These are phyloP conservation scores for Vicugna pacos DNA, from an alignment of 2,113 vertebrate genomes.

Conservation along the genomic window DNA sequence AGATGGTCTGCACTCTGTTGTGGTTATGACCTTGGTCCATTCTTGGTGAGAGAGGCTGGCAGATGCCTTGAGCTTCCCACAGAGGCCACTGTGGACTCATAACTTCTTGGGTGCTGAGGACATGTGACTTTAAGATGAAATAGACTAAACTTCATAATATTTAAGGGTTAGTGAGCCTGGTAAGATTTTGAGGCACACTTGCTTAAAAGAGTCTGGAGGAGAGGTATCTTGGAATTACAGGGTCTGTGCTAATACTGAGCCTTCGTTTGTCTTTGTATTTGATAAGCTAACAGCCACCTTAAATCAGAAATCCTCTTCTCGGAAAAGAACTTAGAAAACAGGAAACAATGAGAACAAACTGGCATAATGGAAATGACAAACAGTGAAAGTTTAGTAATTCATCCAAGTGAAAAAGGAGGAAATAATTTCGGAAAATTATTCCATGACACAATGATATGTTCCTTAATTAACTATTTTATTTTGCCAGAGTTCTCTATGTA, in stretches of 20 bases:
- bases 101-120: neutral
- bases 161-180: neutral
- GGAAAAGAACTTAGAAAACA: constrained; percentile 53
- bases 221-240: neutral
- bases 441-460: neutral
- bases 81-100: neutral
- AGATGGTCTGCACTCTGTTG: neutral
- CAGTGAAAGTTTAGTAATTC: neutral
- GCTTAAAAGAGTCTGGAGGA: neutral
- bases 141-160: neutral
- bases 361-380: neutral
- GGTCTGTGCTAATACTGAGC: neutral
- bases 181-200: neutral
- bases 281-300: neutral
- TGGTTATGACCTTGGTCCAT: neutral
- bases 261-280: constrained; percentile 22
- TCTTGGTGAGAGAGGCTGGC: neutral
- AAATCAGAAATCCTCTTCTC: neutral
- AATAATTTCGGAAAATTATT: neutral
- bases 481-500: neutral
- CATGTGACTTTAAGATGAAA: neutral
- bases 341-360: neutral
- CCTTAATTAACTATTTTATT: constrained; percentile 53
- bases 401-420: neutral
- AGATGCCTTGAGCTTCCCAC: neutral